Evolutionary conservation across 1,140 invertebrate genomes (phyloP), one percentile per base, ranked within the genome.

Genomic region (Cherax destructor): DNA sequence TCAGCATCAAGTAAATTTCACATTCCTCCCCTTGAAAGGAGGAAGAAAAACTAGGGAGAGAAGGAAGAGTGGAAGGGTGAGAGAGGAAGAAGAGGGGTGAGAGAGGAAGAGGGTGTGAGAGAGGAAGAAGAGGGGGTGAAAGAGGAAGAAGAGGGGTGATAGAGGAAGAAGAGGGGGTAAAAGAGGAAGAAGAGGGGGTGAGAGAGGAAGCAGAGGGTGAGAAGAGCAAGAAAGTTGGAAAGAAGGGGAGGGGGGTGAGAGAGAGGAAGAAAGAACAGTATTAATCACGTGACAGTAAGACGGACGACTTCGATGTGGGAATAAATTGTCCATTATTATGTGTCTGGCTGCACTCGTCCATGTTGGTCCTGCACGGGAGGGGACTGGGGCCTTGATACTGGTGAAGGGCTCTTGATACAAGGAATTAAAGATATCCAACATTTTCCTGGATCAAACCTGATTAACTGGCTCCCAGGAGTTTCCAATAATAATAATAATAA

Each of bases 271-370:
- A 41, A 41, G 30, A 41, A 41, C 30, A 59, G 84, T 72, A 86
- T 86, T 86, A 76, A 76, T 86, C 84, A 65, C 76, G 77, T 78
- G 86, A 78, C 77, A 80, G 56, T 18, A 88, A 88, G 86, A 88
- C 69, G 79, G 47, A 88, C 61, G 86, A 88, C 50, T 30, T 47
- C 41, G 86, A 80, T 69, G 86, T 41, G 59, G 86, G 77, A 30
- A 80, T 88, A 78, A 88, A 88, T 88, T 88, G 86, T 88, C 59
- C 86, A 81, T 88, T 79, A 88, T 81, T 49, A 13, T 88, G 79
- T 61, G 78, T 88, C 86, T 65, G 61, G 9, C 59, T 59, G 76
- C 86, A 47, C 86, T 88, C 81, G 77, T 88, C 79, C 59, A 61
- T 88, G 77, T 88, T 78, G 65, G 21, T 11, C 65, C 65, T 6